Conservation (phyloP, 1,140 invertebrate genomes). For the Leptinotarsa undecemlineata region DNA sequence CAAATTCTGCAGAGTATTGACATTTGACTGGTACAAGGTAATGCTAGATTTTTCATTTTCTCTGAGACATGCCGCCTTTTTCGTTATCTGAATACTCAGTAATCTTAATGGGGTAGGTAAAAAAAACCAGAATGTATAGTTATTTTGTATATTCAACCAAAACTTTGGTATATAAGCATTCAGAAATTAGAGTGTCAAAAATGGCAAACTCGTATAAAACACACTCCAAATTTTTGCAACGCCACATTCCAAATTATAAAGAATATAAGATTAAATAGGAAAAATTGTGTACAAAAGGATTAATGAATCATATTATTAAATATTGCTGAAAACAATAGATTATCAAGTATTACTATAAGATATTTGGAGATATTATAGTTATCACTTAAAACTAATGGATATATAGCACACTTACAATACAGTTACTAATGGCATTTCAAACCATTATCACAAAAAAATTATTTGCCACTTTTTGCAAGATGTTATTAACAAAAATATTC, state of each 20-base stretch:
- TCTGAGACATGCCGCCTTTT: no score
- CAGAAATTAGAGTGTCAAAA: constrained; percentile 37
- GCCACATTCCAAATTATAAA: constrained; percentile 33
- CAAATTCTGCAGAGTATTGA: no score
- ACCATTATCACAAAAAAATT: constrained; percentile 48
- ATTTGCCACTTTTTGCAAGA: constrained; percentile 35
- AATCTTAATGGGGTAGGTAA: neutral
- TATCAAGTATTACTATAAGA: constrained; percentile 31
- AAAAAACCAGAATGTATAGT: neutral
- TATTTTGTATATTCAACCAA: constrained; percentile 31
- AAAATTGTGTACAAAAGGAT: constrained; percentile 36
- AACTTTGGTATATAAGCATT: constrained; percentile 45
- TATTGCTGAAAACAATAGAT: constrained; percentile 26
- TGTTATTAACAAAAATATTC: constrained; percentile 13
- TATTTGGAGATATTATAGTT: constrained; percentile 28
- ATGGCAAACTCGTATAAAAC: constrained; percentile 35
- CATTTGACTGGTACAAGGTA: no score
- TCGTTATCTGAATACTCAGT: no score
- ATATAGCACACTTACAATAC: constrained; percentile 51
- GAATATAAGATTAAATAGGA: constrained; percentile 29
- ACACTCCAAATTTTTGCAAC: constrained; percentile 32
- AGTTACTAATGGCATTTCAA: constrained; percentile 51
- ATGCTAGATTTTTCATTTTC: no score
- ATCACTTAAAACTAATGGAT: constrained; percentile 39
- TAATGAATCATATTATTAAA: constrained; percentile 25